Conservation (phyloP, 1,140 invertebrate genomes). For the Sitophilus oryzae region DNA sequence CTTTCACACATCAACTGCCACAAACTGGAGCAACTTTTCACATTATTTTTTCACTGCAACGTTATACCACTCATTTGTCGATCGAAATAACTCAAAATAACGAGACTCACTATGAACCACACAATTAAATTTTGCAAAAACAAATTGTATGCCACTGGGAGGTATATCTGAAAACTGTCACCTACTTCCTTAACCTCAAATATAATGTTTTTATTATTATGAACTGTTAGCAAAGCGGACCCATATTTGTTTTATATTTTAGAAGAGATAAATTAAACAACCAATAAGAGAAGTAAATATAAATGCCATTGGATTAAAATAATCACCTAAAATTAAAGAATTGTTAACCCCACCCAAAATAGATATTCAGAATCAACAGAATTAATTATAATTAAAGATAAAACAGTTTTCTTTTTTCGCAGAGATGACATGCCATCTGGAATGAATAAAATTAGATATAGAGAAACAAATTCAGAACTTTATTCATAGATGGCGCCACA, state of each 20-base stretch:
- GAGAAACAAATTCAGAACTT: too few species aligned
- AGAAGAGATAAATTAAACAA: background rate
- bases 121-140: slow-evolving; percentile 5
- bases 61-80: background rate
- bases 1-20: slow-evolving; percentile 16
- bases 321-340: slow-evolving; percentile 16
- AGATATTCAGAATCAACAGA: slow-evolving; percentile 10
- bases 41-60: slow-evolving; percentile 14
- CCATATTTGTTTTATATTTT: background rate
- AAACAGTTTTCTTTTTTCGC: slow-evolving; percentile 16
- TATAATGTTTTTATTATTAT: background rate
- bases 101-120: background rate
- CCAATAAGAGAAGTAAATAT: background rate
- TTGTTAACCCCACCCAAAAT: slow-evolving; percentile 23
- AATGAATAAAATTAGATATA: too few species aligned
- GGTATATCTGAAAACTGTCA: slow-evolving; percentile 20
- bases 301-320: slow-evolving; percentile 11
- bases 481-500: too few species aligned
- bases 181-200: slow-evolving; percentile 23
- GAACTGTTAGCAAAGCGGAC: background rate
- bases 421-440: too few species aligned
- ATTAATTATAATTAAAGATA: slow-evolving; percentile 2
- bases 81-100: background rate
- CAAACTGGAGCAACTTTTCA: slow-evolving; percentile 17
- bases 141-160: slow-evolving; percentile 20